Conservation (phyloP, 1,140 invertebrate species). For the Drosophila malerkotliana region DNA sequence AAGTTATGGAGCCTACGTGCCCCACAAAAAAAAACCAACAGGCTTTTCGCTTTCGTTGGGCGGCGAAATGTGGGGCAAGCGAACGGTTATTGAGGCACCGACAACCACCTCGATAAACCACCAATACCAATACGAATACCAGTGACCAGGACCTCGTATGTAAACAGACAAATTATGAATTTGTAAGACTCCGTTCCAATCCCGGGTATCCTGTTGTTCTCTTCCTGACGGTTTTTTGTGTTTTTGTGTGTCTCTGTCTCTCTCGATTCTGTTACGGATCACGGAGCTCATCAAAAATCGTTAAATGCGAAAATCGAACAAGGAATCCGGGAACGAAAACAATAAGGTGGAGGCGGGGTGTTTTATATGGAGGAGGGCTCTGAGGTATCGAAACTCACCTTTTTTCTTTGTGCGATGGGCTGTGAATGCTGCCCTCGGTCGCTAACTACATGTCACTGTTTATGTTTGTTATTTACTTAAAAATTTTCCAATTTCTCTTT, state of each 20-base stretch:
- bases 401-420: slow-evolving; percentile 42
- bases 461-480: slow-evolving; percentile 26
- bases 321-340: slow-evolving; percentile 44
- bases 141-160: slow-evolving; percentile 47
- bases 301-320: slow-evolving; percentile 68
- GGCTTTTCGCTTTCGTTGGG: slow-evolving; percentile 64
- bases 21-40: slow-evolving; percentile 40
- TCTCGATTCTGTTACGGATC: slow-evolving; percentile 67
- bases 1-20: slow-evolving; percentile 78
- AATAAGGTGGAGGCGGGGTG: slow-evolving; percentile 4
- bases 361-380: not conserved
- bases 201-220: slow-evolving; percentile 22
- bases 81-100: slow-evolving; percentile 67
- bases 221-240: not conserved
- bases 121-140: slow-evolving; percentile 48
- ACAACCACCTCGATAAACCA: slow-evolving; percentile 58
- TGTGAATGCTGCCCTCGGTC: slow-evolving; percentile 19
- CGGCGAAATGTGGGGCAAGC: slow-evolving; percentile 48
- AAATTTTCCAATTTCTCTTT: slow-evolving; percentile 7
- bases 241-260: slow-evolving; percentile 9
- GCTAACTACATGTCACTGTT: slow-evolving; percentile 60
- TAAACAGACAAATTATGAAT: slow-evolving; percentile 78
- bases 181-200: slow-evolving; percentile 64
- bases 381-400: slow-evolving; percentile 39
- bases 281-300: slow-evolving; percentile 79